phyloP scores from a whole-genome alignment of 2,888 invertebrate genomes.

The Leptinotarsa haldemani region DNA sequence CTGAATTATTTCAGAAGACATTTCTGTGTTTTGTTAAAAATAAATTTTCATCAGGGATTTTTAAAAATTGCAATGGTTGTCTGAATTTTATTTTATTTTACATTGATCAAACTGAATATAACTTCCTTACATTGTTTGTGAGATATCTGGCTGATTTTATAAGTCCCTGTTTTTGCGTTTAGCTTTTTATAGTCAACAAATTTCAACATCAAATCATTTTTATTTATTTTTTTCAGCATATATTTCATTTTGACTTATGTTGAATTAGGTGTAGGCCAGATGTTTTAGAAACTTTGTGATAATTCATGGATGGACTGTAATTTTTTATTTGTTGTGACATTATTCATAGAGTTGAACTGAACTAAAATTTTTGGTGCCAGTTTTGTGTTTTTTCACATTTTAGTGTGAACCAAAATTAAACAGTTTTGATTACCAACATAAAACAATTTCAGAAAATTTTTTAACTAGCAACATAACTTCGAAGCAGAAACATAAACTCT shows the following conservation, averaged over 20 bases:
- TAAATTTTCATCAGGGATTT: constrained; percentile 31
- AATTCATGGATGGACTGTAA: background rate
- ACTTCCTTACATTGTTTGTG: constrained; percentile 19
- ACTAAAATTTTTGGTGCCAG: background rate
- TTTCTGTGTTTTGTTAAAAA: constrained; percentile 16
- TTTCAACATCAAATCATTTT: no score
- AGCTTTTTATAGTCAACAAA: background rate
- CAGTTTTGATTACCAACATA: no score
- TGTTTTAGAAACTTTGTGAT: background rate
- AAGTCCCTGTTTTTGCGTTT: background rate
- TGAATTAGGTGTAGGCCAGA: background rate
- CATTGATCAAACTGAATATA: constrained; percentile 7
- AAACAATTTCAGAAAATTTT: no score
- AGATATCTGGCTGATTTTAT: background rate
- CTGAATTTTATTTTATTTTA: constrained; percentile 22
- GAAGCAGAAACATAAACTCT: no score
- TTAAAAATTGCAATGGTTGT: constrained; percentile 35
- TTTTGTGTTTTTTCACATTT: no score
- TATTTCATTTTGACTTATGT: background rate
- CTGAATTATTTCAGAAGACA: constrained; percentile 8
- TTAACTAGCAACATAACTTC: no score
- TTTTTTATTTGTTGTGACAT: background rate
- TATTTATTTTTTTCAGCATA: background rate
- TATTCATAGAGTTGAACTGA: background rate
- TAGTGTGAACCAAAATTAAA: no score